Conservation (phyloP, 2,888 invertebrate species). For the Cephus spinipes region DNA sequence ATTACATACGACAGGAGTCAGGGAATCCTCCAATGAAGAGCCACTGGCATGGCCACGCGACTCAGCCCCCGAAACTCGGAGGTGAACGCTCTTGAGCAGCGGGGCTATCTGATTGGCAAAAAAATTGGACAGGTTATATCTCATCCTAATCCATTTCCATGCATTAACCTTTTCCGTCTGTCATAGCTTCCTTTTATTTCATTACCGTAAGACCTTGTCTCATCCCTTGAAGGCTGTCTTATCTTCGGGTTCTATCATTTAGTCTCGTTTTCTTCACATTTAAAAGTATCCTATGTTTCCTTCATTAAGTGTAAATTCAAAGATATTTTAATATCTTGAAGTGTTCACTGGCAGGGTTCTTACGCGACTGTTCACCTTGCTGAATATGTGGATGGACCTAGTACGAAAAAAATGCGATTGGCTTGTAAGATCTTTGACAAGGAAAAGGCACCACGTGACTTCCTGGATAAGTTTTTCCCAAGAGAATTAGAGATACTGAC, state of each 20-base stretch:
- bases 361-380: conserved; percentile 92
- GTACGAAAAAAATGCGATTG: conserved; percentile 79
- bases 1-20: conserved; percentile 4
- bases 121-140: conserved; percentile 78
- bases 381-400: conserved; percentile 80
- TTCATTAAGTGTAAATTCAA: background rate
- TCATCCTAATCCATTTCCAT: conserved; percentile 6
- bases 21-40: conserved; percentile 50
- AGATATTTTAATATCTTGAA: background rate
- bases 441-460: conserved; percentile 88
- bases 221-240: background rate
- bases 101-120: conserved; percentile 86
- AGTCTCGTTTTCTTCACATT: background rate
- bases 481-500: conserved; percentile 91
- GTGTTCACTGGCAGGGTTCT: conserved; percentile 74
- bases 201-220: background rate
- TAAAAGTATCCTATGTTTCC: background rate
- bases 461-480: conserved; percentile 92
- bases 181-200: background rate
- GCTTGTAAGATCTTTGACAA: conserved; percentile 95
- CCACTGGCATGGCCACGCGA: conserved; percentile 75
- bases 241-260: background rate
- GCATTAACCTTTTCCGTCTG: background rate
- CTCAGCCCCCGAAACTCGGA: conserved; percentile 85
- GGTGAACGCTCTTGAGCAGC: conserved; percentile 85